These are phyloP conservation scores for Clamator glandarius DNA, from an alignment of 2,797 vertebrate species.

Conservation along the genomic window DNA sequence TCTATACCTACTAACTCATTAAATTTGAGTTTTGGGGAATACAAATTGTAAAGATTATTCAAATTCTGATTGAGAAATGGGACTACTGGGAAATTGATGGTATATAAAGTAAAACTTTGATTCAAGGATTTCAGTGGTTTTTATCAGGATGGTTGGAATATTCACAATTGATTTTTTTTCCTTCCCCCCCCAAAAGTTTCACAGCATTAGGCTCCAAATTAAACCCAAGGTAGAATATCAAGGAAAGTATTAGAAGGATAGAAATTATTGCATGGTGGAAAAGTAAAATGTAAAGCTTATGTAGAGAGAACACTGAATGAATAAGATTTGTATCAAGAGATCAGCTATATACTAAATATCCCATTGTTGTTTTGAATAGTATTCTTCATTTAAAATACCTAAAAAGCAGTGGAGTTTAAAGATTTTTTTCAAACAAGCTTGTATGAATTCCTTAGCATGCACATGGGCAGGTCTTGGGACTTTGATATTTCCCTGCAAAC, in stretches of 20 bases:
- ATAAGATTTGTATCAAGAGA: neutral
- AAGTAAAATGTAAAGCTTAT: neutral
- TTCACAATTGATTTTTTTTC: neutral
- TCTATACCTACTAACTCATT: slow-evolving; percentile 80
- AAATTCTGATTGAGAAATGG: slow-evolving; percentile 79
- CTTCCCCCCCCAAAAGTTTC: neutral
- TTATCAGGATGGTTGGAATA: neutral
- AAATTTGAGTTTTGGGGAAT: slow-evolving; percentile 81
- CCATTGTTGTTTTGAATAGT: neutral
- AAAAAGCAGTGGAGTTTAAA: neutral
- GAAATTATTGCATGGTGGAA: slow-evolving; percentile 21
- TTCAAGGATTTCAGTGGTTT: slow-evolving; percentile 35
- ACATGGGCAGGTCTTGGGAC: neutral
- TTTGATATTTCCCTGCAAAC: neutral
- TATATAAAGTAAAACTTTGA: slow-evolving; percentile 73
- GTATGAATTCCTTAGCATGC: neutral
- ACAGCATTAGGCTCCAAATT: slow-evolving; percentile 31
- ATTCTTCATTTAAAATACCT: neutral
- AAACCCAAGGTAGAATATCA: neutral
- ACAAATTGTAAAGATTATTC: slow-evolving; percentile 79
- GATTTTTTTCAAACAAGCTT: neutral
- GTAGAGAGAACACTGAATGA: neutral
- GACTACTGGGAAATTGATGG: slow-evolving; percentile 72
- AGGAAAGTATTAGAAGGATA: slow-evolving; percentile 1
- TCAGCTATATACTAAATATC: neutral